phyloP scores from a whole-genome alignment of 1,140 invertebrate species.

The Brachionus plicatilis region DNA sequence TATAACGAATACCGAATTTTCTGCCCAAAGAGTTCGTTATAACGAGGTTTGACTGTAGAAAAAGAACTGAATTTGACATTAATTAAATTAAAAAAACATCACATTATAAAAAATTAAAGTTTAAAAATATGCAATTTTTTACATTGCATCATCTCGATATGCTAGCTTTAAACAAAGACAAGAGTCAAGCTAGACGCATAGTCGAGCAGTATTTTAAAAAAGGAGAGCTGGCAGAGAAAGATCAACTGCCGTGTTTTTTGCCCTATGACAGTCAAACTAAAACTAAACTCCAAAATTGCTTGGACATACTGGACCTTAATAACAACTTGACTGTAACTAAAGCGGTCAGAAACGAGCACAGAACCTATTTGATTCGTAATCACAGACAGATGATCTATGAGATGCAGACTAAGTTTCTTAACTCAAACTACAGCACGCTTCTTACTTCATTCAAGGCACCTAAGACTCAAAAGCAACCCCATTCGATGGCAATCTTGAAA shows the following conservation, averaged over 20 bases:
- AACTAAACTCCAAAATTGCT: not conserved
- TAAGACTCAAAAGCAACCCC: not conserved
- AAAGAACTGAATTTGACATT: too few species aligned
- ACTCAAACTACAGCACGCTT: not conserved
- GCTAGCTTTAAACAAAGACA: not conserved
- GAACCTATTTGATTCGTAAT: not conserved
- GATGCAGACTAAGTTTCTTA: not conserved
- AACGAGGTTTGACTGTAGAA: too few species aligned
- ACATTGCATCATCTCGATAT: too few species aligned
- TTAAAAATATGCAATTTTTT: too few species aligned
- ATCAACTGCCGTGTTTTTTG: conserved; percentile 29
- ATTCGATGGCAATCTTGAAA: not conserved
- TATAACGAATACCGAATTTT: too few species aligned
- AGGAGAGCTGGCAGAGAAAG: not conserved
- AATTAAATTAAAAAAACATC: too few species aligned
- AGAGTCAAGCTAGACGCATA: not conserved
- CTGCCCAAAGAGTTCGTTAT: too few species aligned
- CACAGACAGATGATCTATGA: not conserved
- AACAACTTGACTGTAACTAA: not conserved
- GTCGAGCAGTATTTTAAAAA: not conserved
- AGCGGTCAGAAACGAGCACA: not conserved
- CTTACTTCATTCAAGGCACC: not conserved
- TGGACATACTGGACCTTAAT: not conserved
- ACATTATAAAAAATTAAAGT: too few species aligned
- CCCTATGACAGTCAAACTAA: not conserved